Conservation (phyloP, 1,140 invertebrate species). For the Oscheius sp. region DNA sequence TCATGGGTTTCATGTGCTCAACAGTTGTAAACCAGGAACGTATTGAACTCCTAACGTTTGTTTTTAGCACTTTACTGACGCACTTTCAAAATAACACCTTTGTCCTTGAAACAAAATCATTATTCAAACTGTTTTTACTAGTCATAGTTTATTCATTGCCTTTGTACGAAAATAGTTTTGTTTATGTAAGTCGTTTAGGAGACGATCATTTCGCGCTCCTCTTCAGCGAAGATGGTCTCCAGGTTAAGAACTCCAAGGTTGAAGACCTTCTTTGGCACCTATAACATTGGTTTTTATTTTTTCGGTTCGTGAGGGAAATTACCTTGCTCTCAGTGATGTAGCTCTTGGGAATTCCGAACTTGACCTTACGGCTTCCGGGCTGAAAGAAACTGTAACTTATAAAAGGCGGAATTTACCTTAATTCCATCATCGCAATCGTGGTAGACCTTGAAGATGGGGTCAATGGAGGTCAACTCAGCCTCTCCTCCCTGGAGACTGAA, state of each 20-base stretch:
- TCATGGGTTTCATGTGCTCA: too few relatives aligned
- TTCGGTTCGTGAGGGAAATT: too few relatives aligned
- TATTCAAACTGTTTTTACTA: background rate
- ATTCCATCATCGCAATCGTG: conserved; percentile 43
- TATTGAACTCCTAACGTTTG: too few relatives aligned
- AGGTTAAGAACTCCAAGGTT: conserved; percentile 35
- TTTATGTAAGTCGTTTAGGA: background rate
- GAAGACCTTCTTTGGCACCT: conserved; percentile 26
- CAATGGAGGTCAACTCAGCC: conserved; percentile 36
- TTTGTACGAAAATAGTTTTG: conserved; percentile 2
- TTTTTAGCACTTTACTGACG: too few relatives aligned
- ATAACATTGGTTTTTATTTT: background rate
- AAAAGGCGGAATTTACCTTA: conserved; percentile 7
- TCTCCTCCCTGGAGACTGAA: conserved; percentile 31
- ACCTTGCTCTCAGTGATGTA: conserved; percentile 35
- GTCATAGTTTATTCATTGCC: background rate
- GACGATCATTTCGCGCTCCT: conserved; percentile 28
- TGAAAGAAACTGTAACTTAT: conserved; percentile 9
- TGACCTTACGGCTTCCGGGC: conserved; percentile 38
- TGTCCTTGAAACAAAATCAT: too few relatives aligned
- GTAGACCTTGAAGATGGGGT: conserved; percentile 44
- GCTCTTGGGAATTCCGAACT: conserved; percentile 35
- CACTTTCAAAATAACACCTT: too few relatives aligned
- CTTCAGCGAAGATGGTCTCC: conserved; percentile 32
- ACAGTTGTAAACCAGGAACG: too few relatives aligned